These are phyloP conservation scores for Athalia cordata DNA, from an alignment of 2,888 invertebrate genomes.

Conservation along the genomic window DNA sequence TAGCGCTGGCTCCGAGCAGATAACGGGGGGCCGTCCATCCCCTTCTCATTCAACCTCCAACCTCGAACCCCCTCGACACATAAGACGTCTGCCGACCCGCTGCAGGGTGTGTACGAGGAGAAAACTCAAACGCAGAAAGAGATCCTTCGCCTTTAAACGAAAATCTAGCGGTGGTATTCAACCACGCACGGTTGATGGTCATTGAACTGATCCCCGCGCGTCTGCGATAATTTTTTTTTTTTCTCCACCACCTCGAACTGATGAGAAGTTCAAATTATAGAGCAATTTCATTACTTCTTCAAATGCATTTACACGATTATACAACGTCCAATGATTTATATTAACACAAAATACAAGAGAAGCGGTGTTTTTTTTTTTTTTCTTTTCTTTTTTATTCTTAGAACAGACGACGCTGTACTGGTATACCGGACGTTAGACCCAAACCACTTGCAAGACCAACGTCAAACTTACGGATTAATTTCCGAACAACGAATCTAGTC, in stretches of 20 bases:
- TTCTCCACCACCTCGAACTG: background rate
- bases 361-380: too few species aligned
- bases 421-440: background rate
- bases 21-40: slow-evolving; percentile 71
- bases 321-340: too few species aligned
- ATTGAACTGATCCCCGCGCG: background rate
- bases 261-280: background rate
- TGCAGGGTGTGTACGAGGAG: slow-evolving; percentile 1
- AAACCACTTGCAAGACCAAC: background rate
- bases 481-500: slow-evolving; percentile 7
- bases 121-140: slow-evolving; percentile 38
- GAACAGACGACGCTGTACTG: background rate
- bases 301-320: too few species aligned
- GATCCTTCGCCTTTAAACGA: slow-evolving; percentile 39
- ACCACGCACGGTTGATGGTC: slow-evolving; percentile 25
- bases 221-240: background rate
- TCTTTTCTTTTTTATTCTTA: background rate
- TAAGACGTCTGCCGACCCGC: slow-evolving; percentile 42
- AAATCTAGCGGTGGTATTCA: slow-evolving; percentile 23
- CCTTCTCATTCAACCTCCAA: slow-evolving; percentile 64
- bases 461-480: slow-evolving; percentile 17
- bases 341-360: too few species aligned
- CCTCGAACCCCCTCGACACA: slow-evolving; percentile 41
- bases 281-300: background rate
- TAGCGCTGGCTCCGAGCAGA: slow-evolving; percentile 69